Conservation (phyloP, 2,888 invertebrate genomes). For the Xestia sexstrigata region DNA sequence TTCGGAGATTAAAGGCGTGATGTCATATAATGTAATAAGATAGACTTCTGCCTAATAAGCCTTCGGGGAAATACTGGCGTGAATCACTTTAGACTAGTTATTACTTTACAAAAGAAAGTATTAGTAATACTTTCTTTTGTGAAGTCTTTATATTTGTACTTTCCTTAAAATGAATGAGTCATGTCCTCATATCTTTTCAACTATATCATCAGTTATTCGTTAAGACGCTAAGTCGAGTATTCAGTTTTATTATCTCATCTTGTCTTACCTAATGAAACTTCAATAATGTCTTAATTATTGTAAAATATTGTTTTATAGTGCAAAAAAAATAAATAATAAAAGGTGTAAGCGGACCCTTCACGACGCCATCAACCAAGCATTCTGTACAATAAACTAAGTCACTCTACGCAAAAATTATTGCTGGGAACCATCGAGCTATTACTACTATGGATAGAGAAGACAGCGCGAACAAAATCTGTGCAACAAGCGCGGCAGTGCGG, state of each 20-base stretch:
- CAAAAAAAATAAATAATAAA: too few species aligned
- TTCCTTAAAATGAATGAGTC: constrained; percentile 8
- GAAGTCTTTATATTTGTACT: constrained; percentile 17
- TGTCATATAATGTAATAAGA: neutral
- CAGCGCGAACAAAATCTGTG: too few species aligned
- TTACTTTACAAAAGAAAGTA: too few species aligned
- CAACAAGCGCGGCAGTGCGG: too few species aligned
- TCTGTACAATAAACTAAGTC: too few species aligned
- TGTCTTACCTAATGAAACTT: neutral
- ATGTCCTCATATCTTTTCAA: constrained; percentile 5
- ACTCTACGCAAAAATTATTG: too few species aligned
- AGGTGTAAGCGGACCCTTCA: too few species aligned
- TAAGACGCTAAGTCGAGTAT: constrained; percentile 1
- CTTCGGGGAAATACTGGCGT: neutral
- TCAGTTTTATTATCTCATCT: constrained; percentile 13
- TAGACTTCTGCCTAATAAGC: neutral
- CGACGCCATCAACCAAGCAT: too few species aligned
- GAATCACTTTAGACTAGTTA: neutral
- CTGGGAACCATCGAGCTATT: too few species aligned
- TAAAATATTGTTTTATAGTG: too few species aligned
- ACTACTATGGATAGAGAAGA: too few species aligned
- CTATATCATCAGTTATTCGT: constrained; percentile 20
- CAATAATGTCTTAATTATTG: neutral
- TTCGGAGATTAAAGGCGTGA: too few species aligned
- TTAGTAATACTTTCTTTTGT: neutral